Evolutionary conservation across 2,888 invertebrate genomes (phyloP), one percentile per base, ranked within the genome.

Genomic region (Erebia epiphron): DNA sequence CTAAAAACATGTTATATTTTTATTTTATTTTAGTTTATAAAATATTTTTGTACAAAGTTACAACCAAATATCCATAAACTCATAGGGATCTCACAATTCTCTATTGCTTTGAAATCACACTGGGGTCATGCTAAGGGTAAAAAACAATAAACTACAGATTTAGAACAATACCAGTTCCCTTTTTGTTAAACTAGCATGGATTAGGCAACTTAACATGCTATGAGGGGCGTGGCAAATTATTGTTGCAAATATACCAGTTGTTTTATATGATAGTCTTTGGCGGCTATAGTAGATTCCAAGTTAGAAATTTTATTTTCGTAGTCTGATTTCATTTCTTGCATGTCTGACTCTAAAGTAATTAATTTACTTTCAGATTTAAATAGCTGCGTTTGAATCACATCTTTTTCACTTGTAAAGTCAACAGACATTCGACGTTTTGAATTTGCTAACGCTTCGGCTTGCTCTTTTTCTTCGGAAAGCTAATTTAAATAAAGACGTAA

Each of bases 251-350:
- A 75, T 94, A 95, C 95, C 94, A 95, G 88, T 88, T 95, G 94
- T 79, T 95, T 94, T 76, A 95, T 94, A 83, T 94, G 93, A 80
- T 90, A 91, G 77, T 94, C 94, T 91, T 95, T 95, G 52, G 94
- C 93, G 70, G 93, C 90, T 82, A 95, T 89, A 70, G 92, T 94
- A 71, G 92, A 94, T 86, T 95, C 95, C 86, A 92, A 93, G 75
- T 89, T 94, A 81, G 94, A 94, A 77, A 94, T 94, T 90, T 95
- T 96, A 75, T 88, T 91, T 77, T 95, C 95, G 75, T 94, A 90
- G 73, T 95, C 93, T 66, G 90, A 92, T 79, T 95, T 91, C 85
- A 95, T 79, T 83, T 93, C 91, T 82, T 86, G 94, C 73, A 92
- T 85, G 72, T 94, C 94, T 68, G 89, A 86, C 81, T 94, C 94